These are phyloP conservation scores for Sebastes itinus DNA, from an alignment of 2,797 vertebrate genomes.

Conservation along the genomic window DNA sequence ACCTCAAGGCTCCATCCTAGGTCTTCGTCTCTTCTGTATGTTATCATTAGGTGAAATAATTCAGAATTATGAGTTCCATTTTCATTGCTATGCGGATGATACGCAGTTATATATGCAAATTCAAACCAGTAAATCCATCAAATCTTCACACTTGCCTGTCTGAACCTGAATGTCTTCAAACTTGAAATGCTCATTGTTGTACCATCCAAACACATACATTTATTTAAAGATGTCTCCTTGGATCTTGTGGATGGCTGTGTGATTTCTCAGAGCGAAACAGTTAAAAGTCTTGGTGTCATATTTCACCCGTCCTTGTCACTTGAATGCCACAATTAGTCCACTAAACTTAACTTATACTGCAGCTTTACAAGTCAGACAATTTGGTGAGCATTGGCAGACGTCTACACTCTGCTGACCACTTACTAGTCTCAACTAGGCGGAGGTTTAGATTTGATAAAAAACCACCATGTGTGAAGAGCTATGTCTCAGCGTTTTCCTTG, in stretches of 20 bases:
- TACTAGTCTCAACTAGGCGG: background rate
- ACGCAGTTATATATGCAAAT: background rate
- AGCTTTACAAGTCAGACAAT: background rate
- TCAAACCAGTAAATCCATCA: background rate
- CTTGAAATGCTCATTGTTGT: background rate
- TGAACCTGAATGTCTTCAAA: background rate
- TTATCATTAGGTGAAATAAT: background rate
- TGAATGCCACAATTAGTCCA: background rate
- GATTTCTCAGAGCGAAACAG: background rate
- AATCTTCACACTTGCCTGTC: background rate
- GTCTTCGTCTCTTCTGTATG: background rate
- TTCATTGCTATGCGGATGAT: background rate
- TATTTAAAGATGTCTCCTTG: background rate
- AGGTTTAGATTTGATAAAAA: background rate
- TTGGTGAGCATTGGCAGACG: background rate
- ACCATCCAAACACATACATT: background rate
- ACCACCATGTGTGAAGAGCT: slow-evolving; percentile 10
- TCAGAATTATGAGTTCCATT: background rate
- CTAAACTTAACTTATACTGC: background rate
- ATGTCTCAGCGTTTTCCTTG: background rate
- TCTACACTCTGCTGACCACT: background rate
- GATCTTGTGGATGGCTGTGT: background rate
- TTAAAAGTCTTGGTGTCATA: background rate
- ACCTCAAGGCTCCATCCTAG: background rate
- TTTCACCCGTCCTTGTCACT: background rate